Evolutionary conservation across 2,113 vertebrate genomes (phyloP).

Genomic region (Lycaon pictus): DNA sequence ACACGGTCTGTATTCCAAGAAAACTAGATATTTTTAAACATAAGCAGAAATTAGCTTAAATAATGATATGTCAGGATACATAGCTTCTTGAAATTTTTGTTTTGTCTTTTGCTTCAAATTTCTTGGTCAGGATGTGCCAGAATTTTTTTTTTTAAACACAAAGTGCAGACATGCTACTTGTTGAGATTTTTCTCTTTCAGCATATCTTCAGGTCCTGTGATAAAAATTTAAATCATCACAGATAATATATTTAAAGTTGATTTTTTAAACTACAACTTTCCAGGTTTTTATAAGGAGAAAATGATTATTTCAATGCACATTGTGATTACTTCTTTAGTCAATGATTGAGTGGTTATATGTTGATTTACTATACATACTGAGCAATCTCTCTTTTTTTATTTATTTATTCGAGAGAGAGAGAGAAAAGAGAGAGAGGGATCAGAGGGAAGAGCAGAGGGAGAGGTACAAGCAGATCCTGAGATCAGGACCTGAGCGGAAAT

Average conservation of each 20-base stretch:
- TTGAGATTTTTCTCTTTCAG: not conserved
- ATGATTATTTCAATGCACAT: not conserved
- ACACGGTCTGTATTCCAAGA: slow-evolving; percentile 73
- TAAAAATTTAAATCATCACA: not conserved
- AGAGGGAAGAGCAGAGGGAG: not conserved
- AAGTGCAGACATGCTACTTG: not conserved
- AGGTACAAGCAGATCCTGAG: not conserved
- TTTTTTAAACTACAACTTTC: not conserved
- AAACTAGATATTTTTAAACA: slow-evolving; percentile 81
- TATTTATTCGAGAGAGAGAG: not conserved
- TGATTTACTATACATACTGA: not conserved
- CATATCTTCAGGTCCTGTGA: not conserved
- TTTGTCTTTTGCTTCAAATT: slow-evolving; percentile 56
- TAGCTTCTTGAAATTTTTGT: slow-evolving; percentile 53
- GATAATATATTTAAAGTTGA: not conserved
- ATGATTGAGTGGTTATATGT: not conserved
- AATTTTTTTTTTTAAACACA: not conserved
- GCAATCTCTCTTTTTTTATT: too few relatives aligned
- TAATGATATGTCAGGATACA: slow-evolving; percentile 69
- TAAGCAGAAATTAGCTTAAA: slow-evolving; percentile 79
- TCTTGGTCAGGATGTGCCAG: slow-evolving; percentile 18
- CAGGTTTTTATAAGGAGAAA: not conserved
- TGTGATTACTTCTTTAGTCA: not conserved
- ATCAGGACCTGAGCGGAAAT: too few relatives aligned
- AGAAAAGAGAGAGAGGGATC: not conserved